phyloP scores from a whole-genome alignment of 2,888 invertebrate genomes.

The Melipona bicolor region DNA sequence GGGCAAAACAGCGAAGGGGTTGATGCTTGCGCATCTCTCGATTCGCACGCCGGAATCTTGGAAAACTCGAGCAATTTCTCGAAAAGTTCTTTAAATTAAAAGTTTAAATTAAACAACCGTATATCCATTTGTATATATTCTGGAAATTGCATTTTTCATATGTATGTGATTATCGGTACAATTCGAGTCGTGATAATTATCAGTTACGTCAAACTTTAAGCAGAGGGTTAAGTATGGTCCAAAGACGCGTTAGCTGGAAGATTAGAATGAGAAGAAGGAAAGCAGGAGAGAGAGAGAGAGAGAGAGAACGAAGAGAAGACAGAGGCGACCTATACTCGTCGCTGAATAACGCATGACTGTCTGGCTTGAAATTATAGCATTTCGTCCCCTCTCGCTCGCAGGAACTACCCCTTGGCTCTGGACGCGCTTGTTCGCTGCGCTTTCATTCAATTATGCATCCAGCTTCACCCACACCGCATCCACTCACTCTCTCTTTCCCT shows the following conservation, averaged over 20 bases:
- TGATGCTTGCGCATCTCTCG: background rate
- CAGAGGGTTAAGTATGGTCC: background rate
- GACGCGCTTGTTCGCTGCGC: slow-evolving; percentile 70
- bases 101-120: too few species aligned
- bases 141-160: too few species aligned
- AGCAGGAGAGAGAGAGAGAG: slow-evolving; percentile 33
- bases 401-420: slow-evolving; percentile 72
- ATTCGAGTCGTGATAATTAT: too few species aligned
- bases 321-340: slow-evolving; percentile 60
- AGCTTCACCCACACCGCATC: slow-evolving; percentile 42
- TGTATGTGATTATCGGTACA: too few species aligned
- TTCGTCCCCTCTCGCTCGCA: slow-evolving; percentile 68
- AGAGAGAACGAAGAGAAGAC: slow-evolving; percentile 48
- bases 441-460: slow-evolving; percentile 81
- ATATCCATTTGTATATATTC: too few species aligned
- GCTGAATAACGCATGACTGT: slow-evolving; percentile 83
- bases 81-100: background rate
- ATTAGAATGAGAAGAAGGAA: slow-evolving; percentile 73
- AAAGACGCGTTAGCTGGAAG: slow-evolving; percentile 7
- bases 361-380: slow-evolving; percentile 82
- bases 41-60: background rate
- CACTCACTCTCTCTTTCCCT: slow-evolving; percentile 22
- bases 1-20: too few species aligned
- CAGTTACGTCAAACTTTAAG: too few species aligned
- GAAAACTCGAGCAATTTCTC: slow-evolving; percentile 8